Base-by-base conservation (phyloP, 2,888 invertebrate species). In the Amphipoea lucens region DNA sequence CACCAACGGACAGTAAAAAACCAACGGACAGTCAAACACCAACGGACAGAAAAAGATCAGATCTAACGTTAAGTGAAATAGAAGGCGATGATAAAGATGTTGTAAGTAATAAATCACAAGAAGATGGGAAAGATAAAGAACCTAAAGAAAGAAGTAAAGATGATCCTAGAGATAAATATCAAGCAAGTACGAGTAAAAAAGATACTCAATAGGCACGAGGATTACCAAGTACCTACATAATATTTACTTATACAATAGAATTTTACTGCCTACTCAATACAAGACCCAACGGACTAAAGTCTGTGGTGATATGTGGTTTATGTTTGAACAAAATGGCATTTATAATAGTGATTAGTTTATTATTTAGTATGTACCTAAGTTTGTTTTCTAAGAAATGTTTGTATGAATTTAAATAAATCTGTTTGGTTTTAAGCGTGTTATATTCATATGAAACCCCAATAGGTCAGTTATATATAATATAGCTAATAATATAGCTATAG, bases 171-270 rank as follows among this genome's bases (percentile, higher is more conserved):
- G 70, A 70, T 60, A n/a, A 70, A 17, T 23, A 57, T 66, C 12
- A 83, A 85, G 36, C 86, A 63, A 82, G 76, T 62, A 68, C 83
- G 29, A 83, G 83, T 82, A 82, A 71, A 63, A 51, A 86, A 67
- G 29, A 48, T 23, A 29, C 66, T 71, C 0, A 42, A 40, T n/a
- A 70, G 57, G 5, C 9, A 57, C 9, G 20, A 66, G 45, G 20
- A 29, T 40, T 45, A 45, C 14, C 51, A 23, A 78, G 29, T 63
- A 23, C 29, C 29, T 29, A 29, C n/a, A n/a, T n/a, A n/a, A n/a
- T 51, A n/a, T 23, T 12, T 48, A 48, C 40, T 14, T 40, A 29
- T 17, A 36, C 36, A 29, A 20, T 54, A 23, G 9, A 54, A 54
- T 23, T 54, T 69, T 36, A 40, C 6, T 36, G 79, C 29, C 5